Conservation (phyloP, 2,888 invertebrate genomes). For the Epinotia demarniana region DNA sequence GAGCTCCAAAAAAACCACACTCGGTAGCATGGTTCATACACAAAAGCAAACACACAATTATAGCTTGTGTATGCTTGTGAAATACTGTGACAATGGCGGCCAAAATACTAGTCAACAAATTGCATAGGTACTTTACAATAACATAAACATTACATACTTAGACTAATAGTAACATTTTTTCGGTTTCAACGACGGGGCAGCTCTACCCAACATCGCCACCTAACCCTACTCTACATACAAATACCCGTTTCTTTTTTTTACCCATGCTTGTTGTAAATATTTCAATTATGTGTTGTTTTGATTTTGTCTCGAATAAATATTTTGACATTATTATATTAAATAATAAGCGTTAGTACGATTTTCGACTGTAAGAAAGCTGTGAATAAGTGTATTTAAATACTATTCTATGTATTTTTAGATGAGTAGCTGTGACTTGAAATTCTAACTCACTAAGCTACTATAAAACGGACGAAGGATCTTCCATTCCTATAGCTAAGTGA, state of each 20-base stretch:
- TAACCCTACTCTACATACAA: too few relatives aligned
- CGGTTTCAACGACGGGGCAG: too few relatives aligned
- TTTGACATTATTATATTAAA: too few relatives aligned
- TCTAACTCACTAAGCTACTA: background rate
- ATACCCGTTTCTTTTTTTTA: too few relatives aligned
- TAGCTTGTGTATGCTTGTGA: background rate
- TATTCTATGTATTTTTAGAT: conserved; percentile 5
- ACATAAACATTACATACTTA: conserved; percentile 5
- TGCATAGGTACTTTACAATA: conserved; percentile 5
- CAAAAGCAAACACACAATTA: background rate
- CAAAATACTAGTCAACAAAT: conserved; percentile 10
- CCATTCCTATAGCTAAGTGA: background rate
- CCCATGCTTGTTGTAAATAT: too few relatives aligned
- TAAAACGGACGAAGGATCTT: background rate
- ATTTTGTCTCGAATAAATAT: too few relatives aligned
- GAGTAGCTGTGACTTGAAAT: background rate
- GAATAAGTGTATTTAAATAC: conserved; percentile 1
- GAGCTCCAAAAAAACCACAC: too few relatives aligned
- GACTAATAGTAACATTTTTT: too few relatives aligned
- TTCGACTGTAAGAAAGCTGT: conserved; percentile 10
- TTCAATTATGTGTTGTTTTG: too few relatives aligned
- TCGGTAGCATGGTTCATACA: too few relatives aligned
- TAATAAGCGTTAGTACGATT: conserved; percentile 26
- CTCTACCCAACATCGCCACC: too few relatives aligned
- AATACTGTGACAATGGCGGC: conserved; percentile 1